Evolutionary conservation across 2,888 invertebrate genomes (phyloP), one percentile per base, ranked within the genome.

Genomic region (Tachina grossa): DNA sequence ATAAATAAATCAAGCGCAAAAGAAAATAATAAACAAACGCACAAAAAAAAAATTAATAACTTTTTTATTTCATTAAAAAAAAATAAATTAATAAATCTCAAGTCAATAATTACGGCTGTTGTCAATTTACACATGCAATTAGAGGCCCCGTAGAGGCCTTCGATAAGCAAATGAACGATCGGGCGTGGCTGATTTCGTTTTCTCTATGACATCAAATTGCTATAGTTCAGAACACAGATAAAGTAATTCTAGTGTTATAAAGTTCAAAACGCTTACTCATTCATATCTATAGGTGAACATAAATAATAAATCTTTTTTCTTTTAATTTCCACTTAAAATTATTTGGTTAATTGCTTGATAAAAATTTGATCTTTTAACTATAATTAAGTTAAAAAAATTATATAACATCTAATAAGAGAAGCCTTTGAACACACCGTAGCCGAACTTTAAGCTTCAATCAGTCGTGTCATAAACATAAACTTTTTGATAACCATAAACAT

Each of bases 1-100:
- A 91, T 90, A 91, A 90, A 89, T 57, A 84, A 84, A 83, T 84
- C 78, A 84, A 83, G 74, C 78, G 89, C 72, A 59, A 74, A 53
- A 68, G 57, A 74, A 53, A 59, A 59, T 75, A 65, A 61, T 88
- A 86, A 88, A 87, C 88, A 88, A 88, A 71, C 6, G 84, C 88
- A 88, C 87, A 84, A 86, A 85, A 53, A 86, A 85, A 53, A 41
- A 53, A 55, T 22, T n/a, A 61, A 55, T 43, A 49, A 66, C n/a
- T 11, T 55, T 14, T 69, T 55, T 69, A 14, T 69, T 55, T 55
- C 10, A 69, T 19, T 10, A n/a, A 45, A 66, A 68, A 81, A 63
- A 39, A 59, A n/a, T n/a, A 78, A 53, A 76, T 68, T 65, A 80
- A 75, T 53, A 83, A 68, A 68, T 53, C 72, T 59, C 39, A 16